Evolutionary conservation across 2,888 invertebrate species (phyloP), one percentile per base, ranked within the genome.

Genomic region (Pecten maximus): DNA sequence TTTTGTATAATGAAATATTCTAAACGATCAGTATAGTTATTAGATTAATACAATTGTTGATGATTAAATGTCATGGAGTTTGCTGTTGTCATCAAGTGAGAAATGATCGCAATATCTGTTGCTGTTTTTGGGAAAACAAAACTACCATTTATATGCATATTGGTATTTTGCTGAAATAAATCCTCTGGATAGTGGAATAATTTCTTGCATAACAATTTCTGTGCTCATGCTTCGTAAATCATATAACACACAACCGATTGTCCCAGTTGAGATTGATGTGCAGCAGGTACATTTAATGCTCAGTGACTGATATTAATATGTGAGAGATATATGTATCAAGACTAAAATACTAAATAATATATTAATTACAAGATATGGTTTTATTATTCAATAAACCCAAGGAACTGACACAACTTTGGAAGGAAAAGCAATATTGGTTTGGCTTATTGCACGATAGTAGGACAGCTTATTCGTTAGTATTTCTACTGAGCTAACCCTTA

Each of bases 71-170:
- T 8, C 2, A 35, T 8, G 28, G 2, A 28, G 74, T 35, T 35
- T 6, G 74, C 35, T 35, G 35, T 74, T 15, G 12, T 28, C 6
- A 74, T 74, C 35, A 28, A 74, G 74, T 35, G 6, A 15, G 35
- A 35, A 35, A 74, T 74, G 74, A 74, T n/a, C n/a, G n/a, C n/a
- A 74, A 74, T 74, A 74, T 74, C 23, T 74, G 35, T 74, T 74
- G 28, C 74, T 35, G 0, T 10, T 8, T 74, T 0, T 10, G 4
- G 2, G 74, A 54, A 74, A 8, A 35, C 35, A 74, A 74, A 74
- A 35, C 28, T 74, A 74, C 28, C 0, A 28, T 74, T 74, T 74
- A 35, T 74, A 74, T 35, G 4, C 6, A 15, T 74, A 74, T 74
- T 74, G 74, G 35, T 35, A 74, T 35, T 74, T 28, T 74, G 74